phyloP scores from a whole-genome alignment of 2,888 invertebrate species.

The Cancer borealis region DNA sequence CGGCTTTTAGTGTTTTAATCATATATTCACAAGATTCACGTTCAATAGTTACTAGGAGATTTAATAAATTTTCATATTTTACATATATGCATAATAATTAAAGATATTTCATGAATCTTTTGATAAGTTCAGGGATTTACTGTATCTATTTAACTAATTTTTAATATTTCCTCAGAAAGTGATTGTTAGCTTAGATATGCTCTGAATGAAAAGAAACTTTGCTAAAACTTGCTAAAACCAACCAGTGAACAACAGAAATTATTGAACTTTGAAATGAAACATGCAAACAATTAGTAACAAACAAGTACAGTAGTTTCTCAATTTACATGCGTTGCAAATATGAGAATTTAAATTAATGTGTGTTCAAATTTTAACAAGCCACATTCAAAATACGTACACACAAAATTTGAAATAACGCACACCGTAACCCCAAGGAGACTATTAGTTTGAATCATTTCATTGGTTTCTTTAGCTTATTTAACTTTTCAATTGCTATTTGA shows the following conservation, averaged over 20 bases:
- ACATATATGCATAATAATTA: background rate
- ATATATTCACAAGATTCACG: background rate
- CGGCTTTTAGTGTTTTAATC: background rate
- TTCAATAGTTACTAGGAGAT: background rate
- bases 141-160: background rate
- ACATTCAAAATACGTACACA: background rate
- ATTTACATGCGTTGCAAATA: background rate
- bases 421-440: background rate
- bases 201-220: too few relatives aligned
- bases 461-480: background rate
- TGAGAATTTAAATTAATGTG: background rate
- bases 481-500: background rate
- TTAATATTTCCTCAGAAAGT: background rate
- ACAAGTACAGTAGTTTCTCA: background rate
- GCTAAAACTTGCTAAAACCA: too few relatives aligned
- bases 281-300: background rate
- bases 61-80: too few relatives aligned
- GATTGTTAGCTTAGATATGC: background rate
- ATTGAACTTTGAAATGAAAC: background rate
- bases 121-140: background rate
- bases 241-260: too few relatives aligned
- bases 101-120: background rate
- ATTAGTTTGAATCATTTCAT: background rate
- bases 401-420: background rate
- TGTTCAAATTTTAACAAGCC: background rate